Percentiles rank a stretch among this genome's conserved stretches.
These are phyloP conservation scores for Apodemia hepburni DNA, from an alignment of 2,888 invertebrate genomes.

Conservation along the genomic window DNA sequence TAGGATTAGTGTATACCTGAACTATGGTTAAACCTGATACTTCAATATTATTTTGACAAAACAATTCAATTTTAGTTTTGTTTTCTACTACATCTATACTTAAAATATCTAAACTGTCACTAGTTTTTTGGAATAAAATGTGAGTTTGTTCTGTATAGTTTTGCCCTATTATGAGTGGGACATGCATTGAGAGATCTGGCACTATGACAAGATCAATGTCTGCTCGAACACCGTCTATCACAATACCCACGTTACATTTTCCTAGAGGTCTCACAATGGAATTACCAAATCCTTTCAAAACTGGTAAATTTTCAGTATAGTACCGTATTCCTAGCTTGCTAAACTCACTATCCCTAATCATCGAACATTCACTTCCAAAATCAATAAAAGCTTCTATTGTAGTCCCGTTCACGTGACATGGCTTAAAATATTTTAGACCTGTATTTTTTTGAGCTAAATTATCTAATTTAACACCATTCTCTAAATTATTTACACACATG, in stretches of 20 bases:
- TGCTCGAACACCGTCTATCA: too few relatives aligned
- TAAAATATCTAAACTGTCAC: slow-evolving; percentile 4
- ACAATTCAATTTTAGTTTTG: background rate
- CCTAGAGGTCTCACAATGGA: background rate
- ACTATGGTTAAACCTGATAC: background rate
- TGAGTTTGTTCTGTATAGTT: too few relatives aligned
- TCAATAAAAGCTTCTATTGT: background rate
- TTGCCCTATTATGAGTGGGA: slow-evolving; percentile 3
- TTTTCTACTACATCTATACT: background rate
- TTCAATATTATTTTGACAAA: background rate
- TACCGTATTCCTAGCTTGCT: too few relatives aligned
- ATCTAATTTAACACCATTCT: too few relatives aligned
- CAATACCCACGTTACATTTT: background rate
- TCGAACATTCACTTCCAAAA: too few relatives aligned
- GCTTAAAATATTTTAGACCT: background rate
- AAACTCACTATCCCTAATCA: too few relatives aligned
- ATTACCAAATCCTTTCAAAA: background rate
- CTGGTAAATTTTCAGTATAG: background rate
- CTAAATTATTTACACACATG: background rate
- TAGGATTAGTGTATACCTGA: background rate
- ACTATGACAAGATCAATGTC: background rate
- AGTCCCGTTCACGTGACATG: background rate
- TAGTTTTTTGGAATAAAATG: background rate
- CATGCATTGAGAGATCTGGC: background rate
- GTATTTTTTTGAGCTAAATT: too few relatives aligned